Conservation (phyloP, 1,140 invertebrate species). For the Bombyx mori region ASM3026992v2 NC_085125.1:7866501-7867000, state of each 20-base stretch:
- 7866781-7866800: too few species aligned
- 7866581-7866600: constrained; percentile 2
- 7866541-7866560: constrained; percentile 17
- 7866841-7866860: too few species aligned
- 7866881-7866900: constrained; percentile 25
- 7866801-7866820: too few species aligned
- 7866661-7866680: too few species aligned
- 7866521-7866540: constrained; percentile 22
- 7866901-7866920: neutral
- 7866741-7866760: constrained; percentile 1
- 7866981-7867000: constrained; percentile 67
- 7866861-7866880: neutral
- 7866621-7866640: too few species aligned
- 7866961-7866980: constrained; percentile 68
- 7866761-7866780: neutral
- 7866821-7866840: too few species aligned
- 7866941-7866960: constrained; percentile 46
- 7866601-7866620: neutral
- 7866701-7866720: neutral
- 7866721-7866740: constrained; percentile 2
- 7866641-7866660: too few species aligned
- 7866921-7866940: neutral
- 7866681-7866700: too few species aligned
- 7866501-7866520: constrained; percentile 36
- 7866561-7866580: constrained; percentile 11